These are phyloP conservation scores for Adineta ricciae DNA, from an alignment of 2,888 invertebrate genomes.

Conservation along the genomic window DNA sequence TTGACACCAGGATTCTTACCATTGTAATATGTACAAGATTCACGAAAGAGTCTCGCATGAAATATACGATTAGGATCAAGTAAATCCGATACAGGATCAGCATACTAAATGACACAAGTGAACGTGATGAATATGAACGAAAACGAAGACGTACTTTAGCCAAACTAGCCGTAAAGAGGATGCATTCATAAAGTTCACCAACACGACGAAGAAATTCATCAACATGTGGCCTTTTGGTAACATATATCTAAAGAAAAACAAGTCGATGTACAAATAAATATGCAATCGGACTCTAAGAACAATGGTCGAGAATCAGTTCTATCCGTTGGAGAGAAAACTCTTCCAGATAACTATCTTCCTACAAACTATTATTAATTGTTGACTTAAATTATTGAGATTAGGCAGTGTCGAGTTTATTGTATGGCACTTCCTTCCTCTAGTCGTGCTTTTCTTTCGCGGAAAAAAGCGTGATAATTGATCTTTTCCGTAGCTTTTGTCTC, in stretches of 20 bases:
- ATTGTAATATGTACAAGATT: constrained; percentile 98
- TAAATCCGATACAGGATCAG: constrained; percentile 96
- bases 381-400: no score
- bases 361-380: no score
- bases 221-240: constrained; percentile 94
- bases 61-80: constrained; percentile 89
- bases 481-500: no score
- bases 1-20: constrained; percentile 53
- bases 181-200: constrained; percentile 96
- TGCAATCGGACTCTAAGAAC: background rate
- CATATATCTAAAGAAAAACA: constrained; percentile 58
- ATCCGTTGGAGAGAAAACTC: background rate
- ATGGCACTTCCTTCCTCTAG: no score
- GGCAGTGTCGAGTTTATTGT: no score
- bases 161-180: constrained; percentile 94
- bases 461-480: no score
- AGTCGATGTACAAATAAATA: constrained; percentile 50
- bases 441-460: no score
- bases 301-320: background rate
- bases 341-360: no score
- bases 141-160: constrained; percentile 61
- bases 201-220: constrained; percentile 95
- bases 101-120: constrained; percentile 60
- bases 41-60: constrained; percentile 86
- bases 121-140: background rate